Percentiles rank a stretch among this genome's conserved stretches.
phyloP scores from a whole-genome alignment of 2,113 vertebrate genomes.

The Xiphorhynchus elegans region DNA sequence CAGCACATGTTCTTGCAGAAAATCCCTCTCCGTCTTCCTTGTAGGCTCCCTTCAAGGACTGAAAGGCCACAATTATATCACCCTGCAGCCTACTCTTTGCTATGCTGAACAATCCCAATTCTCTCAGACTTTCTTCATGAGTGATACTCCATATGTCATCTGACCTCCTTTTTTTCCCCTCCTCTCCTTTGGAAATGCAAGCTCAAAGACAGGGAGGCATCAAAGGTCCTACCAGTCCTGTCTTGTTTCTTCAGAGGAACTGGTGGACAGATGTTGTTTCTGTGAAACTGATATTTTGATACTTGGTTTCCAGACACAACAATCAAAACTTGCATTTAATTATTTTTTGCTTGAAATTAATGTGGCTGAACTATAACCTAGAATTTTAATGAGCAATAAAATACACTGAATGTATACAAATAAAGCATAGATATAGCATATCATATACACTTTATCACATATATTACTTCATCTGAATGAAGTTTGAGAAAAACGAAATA shows the following conservation, averaged over 20 bases:
- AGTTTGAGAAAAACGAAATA: background rate
- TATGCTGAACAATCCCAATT: background rate
- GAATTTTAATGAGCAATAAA: background rate
- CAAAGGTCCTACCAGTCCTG: background rate
- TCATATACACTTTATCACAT: background rate
- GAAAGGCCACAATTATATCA: background rate
- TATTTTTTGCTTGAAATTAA: background rate
- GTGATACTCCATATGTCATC: background rate
- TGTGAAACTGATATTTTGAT: background rate
- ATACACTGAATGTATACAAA: background rate
- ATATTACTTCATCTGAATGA: background rate
- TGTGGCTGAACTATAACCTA: background rate
- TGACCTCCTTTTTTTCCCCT: background rate
- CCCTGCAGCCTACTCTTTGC: background rate
- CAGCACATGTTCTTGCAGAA: background rate
- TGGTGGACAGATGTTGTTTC: background rate
- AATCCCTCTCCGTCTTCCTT: background rate
- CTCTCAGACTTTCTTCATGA: background rate
- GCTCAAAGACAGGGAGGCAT: background rate
- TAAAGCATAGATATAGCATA: background rate
- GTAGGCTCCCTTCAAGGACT: background rate
- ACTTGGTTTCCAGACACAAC: background rate
- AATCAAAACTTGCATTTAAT: background rate
- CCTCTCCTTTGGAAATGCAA: background rate
- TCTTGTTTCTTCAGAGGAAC: background rate